Evolutionary conservation across 2,888 invertebrate species (phyloP).

Genomic region (Teleogryllus oceanicus): DNA sequence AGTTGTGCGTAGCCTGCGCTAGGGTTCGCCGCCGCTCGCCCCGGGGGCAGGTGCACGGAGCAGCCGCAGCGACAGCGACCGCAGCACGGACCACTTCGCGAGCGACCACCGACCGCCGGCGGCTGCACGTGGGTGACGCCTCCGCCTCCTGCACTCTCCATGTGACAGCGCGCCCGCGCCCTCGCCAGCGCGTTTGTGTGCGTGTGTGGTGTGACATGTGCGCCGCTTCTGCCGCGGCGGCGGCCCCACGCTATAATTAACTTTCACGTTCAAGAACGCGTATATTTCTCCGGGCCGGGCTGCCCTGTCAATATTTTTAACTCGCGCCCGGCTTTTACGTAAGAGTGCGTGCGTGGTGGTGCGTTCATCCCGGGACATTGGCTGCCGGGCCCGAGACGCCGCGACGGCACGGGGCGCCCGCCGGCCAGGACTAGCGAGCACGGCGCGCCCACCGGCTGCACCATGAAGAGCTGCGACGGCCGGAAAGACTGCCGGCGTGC

Average conservation of each 20-base stretch:
- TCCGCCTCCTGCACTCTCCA: too few species aligned
- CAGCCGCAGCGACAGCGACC: too few species aligned
- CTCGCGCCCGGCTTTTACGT: too few species aligned
- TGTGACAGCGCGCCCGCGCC: too few species aligned
- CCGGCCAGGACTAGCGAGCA: slow-evolving; percentile 18
- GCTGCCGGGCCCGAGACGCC: too few species aligned
- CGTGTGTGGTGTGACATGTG: background rate
- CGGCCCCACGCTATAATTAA: too few species aligned
- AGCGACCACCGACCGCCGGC: too few species aligned
- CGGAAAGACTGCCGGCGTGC: background rate
- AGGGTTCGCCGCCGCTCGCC: slow-evolving; percentile 12
- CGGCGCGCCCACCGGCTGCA: slow-evolving; percentile 22
- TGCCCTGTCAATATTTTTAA: too few species aligned
- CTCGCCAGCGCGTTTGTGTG: slow-evolving; percentile 21
- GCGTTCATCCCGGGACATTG: background rate
- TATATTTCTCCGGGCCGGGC: too few species aligned
- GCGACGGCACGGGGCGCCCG: background rate
- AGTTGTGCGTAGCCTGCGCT: slow-evolving; percentile 23
- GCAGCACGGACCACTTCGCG: too few species aligned
- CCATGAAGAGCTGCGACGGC: slow-evolving; percentile 28
- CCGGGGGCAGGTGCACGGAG: background rate
- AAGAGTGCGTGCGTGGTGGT: background rate
- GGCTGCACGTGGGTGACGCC: too few species aligned
- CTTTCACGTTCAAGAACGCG: too few species aligned
- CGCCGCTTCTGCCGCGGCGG: background rate